Evolutionary conservation across 2,113 vertebrate species (phyloP), one percentile per base, ranked within the genome.

Genomic region (Calypte anna): DNA sequence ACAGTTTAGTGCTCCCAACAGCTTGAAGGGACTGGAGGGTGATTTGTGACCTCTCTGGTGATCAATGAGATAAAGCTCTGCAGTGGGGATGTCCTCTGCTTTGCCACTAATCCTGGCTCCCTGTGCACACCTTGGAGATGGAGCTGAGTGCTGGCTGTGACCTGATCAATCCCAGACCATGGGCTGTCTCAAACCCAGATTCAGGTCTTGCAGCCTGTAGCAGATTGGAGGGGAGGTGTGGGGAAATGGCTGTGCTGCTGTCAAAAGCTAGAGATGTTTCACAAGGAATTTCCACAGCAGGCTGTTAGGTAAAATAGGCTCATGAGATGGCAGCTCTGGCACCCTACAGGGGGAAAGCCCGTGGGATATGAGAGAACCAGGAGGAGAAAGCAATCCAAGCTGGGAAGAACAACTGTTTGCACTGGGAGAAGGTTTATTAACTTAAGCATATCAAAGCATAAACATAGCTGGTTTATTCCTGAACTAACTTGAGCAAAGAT

Each of bases 41-140:
- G 90, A 96, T 96, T 95, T 94, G 94, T 93, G 89, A 85, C 31
- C 58, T 86, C 76, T 94, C 91, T 96, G 95, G 82, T 0, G 92
- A 91, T 95, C 12, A 28, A 72, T 21, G 59, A 95, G 96, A 97
- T 96, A 95, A 96, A 95, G 58, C 22, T 50, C 30, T 57, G 88
- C 63, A 25, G 66, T 27, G 31, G 72, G 81, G 54, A 38, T 75
- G 28, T 85, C 62, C 76, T 64, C 77, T 93, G 88, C 53, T 50
- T 79, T 43, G 67, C 40, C 46, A 21, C 85, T 51, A 31, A 51
- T n/a, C 43, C 83, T 30, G 72, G 23, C 85, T 87, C 57, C 43
- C 40, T 0, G 0, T 1, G 31, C 31, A 15, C 63, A 31, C 70
- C 59, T 62, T 28, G 68, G 44, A 57, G 91, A 31, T 61, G 78